Evolutionary conservation across 2,797 vertebrate genomes (phyloP), one percentile per base, ranked within the genome.

Genomic region (Holocentrus rufus): DNA sequence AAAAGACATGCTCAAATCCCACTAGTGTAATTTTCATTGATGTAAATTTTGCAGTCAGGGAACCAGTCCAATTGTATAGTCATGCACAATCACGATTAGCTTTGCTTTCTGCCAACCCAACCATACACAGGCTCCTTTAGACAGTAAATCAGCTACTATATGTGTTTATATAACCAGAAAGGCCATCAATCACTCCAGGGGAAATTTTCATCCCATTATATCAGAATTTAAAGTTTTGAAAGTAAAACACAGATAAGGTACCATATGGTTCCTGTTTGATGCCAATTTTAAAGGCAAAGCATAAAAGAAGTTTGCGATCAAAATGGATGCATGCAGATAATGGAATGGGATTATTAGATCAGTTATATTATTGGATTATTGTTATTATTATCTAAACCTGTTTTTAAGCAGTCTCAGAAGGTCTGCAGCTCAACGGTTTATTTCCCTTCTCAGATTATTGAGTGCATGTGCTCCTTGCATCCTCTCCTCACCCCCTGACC

Each of bases 401-500:
- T 13, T 39, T 7, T 14, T 47, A 17, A 47, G 46, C 46, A 17
- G 46, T 17, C 15, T n/a, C 18, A 18, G 18, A 5, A 22, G 7
- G 44, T 9, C n/a, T 57, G 42, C 27, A n/a, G 50, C 54, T 36
- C 57, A 47, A 31, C 3, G 63, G 18, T 76, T 68, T 63, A 64
- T 27, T 74, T 67, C 18, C 15, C 61, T 59, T 27, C 53, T 60
- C 54, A 30, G 3, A 53, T 31, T 67, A 75, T 55, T 64, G 7
- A 39, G 65, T 55, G 49, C 77, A 83, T 81, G 80, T 81, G 69
- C 72, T 78, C 46, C 78, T 76, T 69, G 62, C 87, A 79, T 73
- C 83, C 75, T 62, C 79, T 53, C 25, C 66, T 88, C 78, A 72
- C 81, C 82, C 67, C 81, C 79, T 82, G 83, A 87, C 84, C 83